A percentile compares a stretch with the other conserved stretches of the same genome.
phyloP scores from a whole-genome alignment of 2,113 vertebrate species.

The Rallus limicola region DNA sequence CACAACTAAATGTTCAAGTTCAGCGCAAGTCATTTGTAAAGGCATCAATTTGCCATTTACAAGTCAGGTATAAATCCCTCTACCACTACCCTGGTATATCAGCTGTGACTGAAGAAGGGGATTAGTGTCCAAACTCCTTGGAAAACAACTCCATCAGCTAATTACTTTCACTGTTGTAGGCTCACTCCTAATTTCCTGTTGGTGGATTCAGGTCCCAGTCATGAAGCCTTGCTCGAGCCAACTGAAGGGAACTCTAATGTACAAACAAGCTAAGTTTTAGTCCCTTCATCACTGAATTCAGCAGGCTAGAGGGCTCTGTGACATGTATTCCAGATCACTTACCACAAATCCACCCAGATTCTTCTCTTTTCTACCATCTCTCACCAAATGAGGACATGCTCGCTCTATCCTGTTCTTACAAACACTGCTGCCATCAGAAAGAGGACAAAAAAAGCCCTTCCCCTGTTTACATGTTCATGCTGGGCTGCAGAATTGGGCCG shows the following conservation, averaged over 20 bases:
- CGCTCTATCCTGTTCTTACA: not conserved
- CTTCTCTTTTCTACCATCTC: not conserved
- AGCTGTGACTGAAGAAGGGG: not conserved
- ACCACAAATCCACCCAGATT: not conserved
- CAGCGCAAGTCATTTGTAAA: not conserved
- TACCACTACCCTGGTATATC: not conserved
- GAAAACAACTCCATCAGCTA: not conserved
- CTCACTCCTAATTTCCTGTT: not conserved
- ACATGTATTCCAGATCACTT: not conserved
- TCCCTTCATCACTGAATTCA: not conserved
- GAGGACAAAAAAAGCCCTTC: not conserved
- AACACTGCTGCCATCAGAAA: not conserved
- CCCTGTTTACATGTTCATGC: rapidly evolving
- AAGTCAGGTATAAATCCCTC: not conserved
- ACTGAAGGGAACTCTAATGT: not conserved
- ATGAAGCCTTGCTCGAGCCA: not conserved
- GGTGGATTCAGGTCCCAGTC: not conserved
- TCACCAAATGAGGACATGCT: not conserved
- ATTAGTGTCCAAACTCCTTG: not conserved
- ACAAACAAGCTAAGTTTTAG: not conserved
- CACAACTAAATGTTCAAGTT: not conserved
- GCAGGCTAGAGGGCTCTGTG: not conserved
- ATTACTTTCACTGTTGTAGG: not conserved
- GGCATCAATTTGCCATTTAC: not conserved
- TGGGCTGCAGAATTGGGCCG: not conserved